A percentile compares a stretch with the other conserved stretches of the same genome.
phyloP scores from a whole-genome alignment of 2,888 invertebrate species.

The Alloplasta piceator region DNA sequence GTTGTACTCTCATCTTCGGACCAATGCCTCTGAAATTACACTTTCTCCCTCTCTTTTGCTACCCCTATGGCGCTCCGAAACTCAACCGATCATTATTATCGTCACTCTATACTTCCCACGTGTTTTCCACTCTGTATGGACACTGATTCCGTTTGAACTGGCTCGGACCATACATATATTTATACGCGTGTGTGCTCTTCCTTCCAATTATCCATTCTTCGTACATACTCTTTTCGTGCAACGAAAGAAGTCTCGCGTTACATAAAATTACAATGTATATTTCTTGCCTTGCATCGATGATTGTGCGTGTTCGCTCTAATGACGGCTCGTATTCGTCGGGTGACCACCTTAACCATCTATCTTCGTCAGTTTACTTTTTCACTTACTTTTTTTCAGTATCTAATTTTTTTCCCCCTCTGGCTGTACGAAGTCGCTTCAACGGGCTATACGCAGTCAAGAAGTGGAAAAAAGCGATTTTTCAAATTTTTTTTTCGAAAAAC shows the following conservation, averaged over 20 bases:
- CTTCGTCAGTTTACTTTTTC: too few relatives aligned
- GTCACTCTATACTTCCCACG: slow-evolving; percentile 41
- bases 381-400: too few relatives aligned
- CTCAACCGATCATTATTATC: slow-evolving; percentile 39
- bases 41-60: not conserved
- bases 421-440: too few relatives aligned
- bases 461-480: too few relatives aligned
- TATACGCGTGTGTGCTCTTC: not conserved
- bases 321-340: not conserved
- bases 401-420: too few relatives aligned
- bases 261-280: not conserved
- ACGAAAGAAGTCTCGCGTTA: slow-evolving; percentile 7
- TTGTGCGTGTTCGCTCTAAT: not conserved
- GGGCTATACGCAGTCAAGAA: too few relatives aligned
- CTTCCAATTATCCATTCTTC: slow-evolving; percentile 35
- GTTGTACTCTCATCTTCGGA: slow-evolving; percentile 4
- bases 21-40: slow-evolving; percentile 30
- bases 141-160: slow-evolving; percentile 20
- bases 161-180: not conserved
- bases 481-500: not conserved
- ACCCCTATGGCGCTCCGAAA: slow-evolving; percentile 30
- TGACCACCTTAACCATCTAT: too few relatives aligned
- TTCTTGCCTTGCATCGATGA: not conserved
- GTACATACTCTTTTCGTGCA: not conserved
- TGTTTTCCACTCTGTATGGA: slow-evolving; percentile 26